Evolutionary conservation across 2,888 invertebrate species (phyloP).

Genomic region (Conomelus anceps): DNA sequence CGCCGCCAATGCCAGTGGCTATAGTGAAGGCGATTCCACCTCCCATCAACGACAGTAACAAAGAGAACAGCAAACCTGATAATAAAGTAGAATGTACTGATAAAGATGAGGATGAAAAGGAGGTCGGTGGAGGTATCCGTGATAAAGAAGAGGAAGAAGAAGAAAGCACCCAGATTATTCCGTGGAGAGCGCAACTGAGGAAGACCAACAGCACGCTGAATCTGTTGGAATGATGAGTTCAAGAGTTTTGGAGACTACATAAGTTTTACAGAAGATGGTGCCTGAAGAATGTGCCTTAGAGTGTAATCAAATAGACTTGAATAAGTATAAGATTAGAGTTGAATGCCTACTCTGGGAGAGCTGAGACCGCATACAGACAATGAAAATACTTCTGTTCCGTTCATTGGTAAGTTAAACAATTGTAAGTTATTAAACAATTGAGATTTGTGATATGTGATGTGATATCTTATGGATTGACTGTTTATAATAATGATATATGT

Average conservation of each 20-base stretch:
- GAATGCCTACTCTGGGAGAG: too few relatives aligned
- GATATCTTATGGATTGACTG: too few relatives aligned
- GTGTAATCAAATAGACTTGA: not conserved
- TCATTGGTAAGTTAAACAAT: too few relatives aligned
- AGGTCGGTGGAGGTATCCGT: conserved; percentile 12
- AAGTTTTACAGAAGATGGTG: not conserved
- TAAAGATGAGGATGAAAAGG: conserved; percentile 28
- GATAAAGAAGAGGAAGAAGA: conserved; percentile 45
- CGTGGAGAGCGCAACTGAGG: conserved; percentile 81
- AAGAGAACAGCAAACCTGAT: conserved; percentile 41
- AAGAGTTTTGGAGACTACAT: not conserved
- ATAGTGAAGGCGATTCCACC: conserved; percentile 36
- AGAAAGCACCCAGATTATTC: conserved; percentile 63
- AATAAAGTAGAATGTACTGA: too few relatives aligned
- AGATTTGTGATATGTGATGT: too few relatives aligned
- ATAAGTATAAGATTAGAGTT: not conserved
- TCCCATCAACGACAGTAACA: conserved; percentile 35
- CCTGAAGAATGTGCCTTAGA: not conserved
- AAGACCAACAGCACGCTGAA: conserved; percentile 87
- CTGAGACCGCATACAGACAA: too few relatives aligned
- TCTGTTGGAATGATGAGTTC: conserved; percentile 56
- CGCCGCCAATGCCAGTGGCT: conserved; percentile 35
- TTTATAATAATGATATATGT: too few relatives aligned
- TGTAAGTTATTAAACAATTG: too few relatives aligned
- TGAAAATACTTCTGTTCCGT: too few relatives aligned